phyloP scores from a whole-genome alignment of 2,113 vertebrate species.

The Tragelaphus strepsiceros region DNA sequence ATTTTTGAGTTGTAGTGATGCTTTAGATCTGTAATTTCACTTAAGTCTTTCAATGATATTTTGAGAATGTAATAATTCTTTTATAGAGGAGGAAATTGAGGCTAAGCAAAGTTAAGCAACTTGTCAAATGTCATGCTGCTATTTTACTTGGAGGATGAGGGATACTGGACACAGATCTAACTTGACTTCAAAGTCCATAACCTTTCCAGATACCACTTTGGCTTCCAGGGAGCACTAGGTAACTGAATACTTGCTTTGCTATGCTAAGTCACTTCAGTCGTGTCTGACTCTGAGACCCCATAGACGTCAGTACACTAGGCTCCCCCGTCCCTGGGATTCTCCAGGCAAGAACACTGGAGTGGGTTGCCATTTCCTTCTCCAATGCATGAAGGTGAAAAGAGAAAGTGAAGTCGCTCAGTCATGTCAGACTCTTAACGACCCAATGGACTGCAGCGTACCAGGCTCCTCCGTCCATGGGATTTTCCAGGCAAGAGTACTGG shows the following conservation, averaged over 20 bases:
- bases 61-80: neutral
- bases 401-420: too few species aligned
- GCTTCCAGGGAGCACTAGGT: neutral
- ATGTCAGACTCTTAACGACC: too few species aligned
- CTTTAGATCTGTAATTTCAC: neutral
- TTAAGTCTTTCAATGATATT: neutral
- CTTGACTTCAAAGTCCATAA: neutral
- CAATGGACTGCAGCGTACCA: too few species aligned
- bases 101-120: neutral
- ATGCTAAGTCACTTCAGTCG: too few species aligned
- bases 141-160: neutral
- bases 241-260: neutral
- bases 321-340: too few species aligned
- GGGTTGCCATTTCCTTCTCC: too few species aligned
- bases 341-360: too few species aligned
- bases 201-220: neutral
- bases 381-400: too few species aligned
- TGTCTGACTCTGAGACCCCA: too few species aligned
- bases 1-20: neutral
- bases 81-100: neutral
- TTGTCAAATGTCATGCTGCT: neutral
- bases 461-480: too few species aligned
- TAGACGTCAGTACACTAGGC: too few species aligned
- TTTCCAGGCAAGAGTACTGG: too few species aligned
- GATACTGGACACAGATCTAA: neutral